Base-by-base conservation (phyloP, 2,113 vertebrate species). In the Gambusia affinis region DNA sequence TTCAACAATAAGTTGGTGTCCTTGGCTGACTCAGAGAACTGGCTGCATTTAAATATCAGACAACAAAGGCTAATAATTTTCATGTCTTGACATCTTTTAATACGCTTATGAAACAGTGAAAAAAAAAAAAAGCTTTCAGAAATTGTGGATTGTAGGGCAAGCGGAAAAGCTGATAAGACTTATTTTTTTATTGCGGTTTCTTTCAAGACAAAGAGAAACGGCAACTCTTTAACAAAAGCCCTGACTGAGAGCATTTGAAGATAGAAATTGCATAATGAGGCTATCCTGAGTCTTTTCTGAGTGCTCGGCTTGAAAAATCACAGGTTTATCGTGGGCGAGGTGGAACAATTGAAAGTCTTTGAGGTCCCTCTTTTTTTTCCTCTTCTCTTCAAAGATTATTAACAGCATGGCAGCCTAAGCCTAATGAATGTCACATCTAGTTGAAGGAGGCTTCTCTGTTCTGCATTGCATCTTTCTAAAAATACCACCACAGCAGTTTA, bases 41-140 rank as follows among this genome's bases (percentile, higher is more conserved):
- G 68, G 30, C 71, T 81, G 72, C 72, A 54, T 86, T 86, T 82
- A 87, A 89, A 91, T 91, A 85, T 88, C 84, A 92, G 31, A 75
- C 70, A 42, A 62, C 37, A 64, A 73, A 79, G 66, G 35, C 79
- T 86, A 87, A 89, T 89, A 64, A 88, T 86, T 86, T 88, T 81
- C 75, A 67, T 37, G 63, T 75, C 76, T 78, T 78, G 57, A 83
- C 82, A 80, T 83, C 70, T 86, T 89, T 80, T 84, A 87, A 80
- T 88, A 64, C 82, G 81, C 61, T 70, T 35, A 62, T 78, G 44
- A 81, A 75, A 72, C 1, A 33, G 12, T 1, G 0, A 2, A 3
- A 3, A 12, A 35, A 3, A 12, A 35, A 29, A 68, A 72, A 39
- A 33, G 15, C 12, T 64, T 29, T 64, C 62, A 39, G 70, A 84